A percentile compares a stretch with the other conserved stretches of the same genome.
Evolutionary conservation across 2,888 invertebrate genomes (phyloP).

Genomic region (Bombyx huttoni): DNA sequence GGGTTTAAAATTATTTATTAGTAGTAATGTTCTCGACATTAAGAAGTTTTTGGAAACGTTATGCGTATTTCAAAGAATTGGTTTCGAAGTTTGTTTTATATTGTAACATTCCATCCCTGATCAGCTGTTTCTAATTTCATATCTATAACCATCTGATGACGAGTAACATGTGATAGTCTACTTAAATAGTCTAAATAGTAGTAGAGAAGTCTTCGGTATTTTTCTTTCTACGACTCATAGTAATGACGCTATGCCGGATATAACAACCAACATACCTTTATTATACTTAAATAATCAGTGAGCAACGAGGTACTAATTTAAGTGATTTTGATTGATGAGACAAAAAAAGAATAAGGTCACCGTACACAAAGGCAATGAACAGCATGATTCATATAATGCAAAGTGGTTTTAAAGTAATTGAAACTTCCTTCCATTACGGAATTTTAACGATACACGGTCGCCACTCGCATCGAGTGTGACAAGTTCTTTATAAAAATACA

Average conservation of each 20-base stretch:
- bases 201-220: no score
- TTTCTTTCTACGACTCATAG: no score
- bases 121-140: no score
- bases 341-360: constrained; percentile 2
- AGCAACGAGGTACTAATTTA: not conserved
- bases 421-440: constrained; percentile 28
- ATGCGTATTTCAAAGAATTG: not conserved
- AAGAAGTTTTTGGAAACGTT: not conserved
- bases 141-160: no score
- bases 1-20: not conserved
- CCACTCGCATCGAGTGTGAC: not conserved
- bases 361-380: constrained; percentile 24
- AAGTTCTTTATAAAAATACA: not conserved
- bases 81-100: no score
- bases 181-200: no score
- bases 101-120: no score
- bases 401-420: constrained; percentile 45
- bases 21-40: not conserved
- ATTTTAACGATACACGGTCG: constrained; percentile 1
- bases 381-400: constrained; percentile 27
- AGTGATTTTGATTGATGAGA: not conserved
- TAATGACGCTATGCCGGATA: no score
- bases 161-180: no score
- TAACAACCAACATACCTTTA: no score
- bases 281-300: not conserved